These are phyloP conservation scores for Hypena proboscidalis DNA, from an alignment of 2,888 invertebrate genomes.

Conservation along the genomic window DNA sequence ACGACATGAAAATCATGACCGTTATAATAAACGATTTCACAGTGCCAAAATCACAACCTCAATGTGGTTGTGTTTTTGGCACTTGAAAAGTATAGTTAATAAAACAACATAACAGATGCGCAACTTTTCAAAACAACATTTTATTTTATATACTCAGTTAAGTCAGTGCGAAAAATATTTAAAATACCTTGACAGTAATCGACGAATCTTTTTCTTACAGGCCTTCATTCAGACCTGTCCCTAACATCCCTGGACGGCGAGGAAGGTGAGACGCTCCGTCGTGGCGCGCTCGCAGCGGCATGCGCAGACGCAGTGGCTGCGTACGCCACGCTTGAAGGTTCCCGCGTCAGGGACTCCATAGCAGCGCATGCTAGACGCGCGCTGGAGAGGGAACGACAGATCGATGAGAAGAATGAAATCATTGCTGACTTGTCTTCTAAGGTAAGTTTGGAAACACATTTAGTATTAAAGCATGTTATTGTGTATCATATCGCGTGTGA, in stretches of 20 bases:
- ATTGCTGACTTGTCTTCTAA: conserved; percentile 93
- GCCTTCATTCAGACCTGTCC: conserved; percentile 89
- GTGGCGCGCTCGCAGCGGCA: conserved; percentile 88
- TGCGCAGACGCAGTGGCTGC: conserved; percentile 91
- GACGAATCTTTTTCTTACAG: conserved; percentile 59
- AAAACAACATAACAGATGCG: no score
- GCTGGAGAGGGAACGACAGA: conserved; percentile 91
- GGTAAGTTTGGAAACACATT: conserved; percentile 78
- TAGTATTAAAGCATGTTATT: no score
- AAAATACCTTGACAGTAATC: no score
- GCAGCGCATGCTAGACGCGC: conserved; percentile 91
- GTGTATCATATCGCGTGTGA: no score
- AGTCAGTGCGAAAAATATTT: no score
- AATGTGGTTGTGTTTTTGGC: no score
- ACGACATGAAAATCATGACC: no score
- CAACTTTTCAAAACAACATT: neutral
- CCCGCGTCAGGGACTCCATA: conserved; percentile 90
- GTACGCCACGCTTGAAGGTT: conserved; percentile 90
- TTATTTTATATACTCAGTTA: neutral
- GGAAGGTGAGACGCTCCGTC: conserved; percentile 83
- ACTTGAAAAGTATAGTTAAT: no score
- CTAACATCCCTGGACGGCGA: conserved; percentile 86
- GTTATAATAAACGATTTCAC: no score
- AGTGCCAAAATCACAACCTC: no score
- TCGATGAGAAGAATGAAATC: conserved; percentile 91